Conservation (phyloP, 2,797 vertebrate species). For the Carcharodon carcharias region DNA sequence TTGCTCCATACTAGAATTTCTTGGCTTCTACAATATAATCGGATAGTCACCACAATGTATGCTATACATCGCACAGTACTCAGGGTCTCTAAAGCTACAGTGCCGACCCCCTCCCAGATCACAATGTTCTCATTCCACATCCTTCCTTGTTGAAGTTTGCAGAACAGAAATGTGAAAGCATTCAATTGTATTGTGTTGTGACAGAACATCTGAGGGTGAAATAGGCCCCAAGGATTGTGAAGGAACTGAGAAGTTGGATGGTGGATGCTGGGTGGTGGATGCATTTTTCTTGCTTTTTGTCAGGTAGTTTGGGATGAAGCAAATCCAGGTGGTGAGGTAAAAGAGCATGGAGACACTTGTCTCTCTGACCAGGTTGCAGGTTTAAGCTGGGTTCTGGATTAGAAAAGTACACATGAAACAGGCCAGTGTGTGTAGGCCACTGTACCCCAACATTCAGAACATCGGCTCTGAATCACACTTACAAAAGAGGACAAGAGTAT, state of each 20-base stretch:
- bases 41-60: neutral
- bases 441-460: conserved; percentile 1
- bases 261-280: too few species aligned
- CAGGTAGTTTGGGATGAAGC: neutral
- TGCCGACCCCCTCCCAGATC: neutral
- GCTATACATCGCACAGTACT: neutral
- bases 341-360: neutral
- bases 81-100: neutral
- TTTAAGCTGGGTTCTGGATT: neutral
- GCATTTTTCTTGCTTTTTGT: neutral
- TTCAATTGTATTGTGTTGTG: neutral
- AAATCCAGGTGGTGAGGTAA: neutral
- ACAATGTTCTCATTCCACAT: neutral
- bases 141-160: neutral
- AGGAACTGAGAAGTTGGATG: neutral
- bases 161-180: neutral
- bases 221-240: neutral
- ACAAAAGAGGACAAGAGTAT: neutral
- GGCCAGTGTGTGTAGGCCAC: neutral
- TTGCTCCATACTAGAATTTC: neutral
- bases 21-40: neutral
- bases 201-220: conserved; percentile 15
- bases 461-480: neutral
- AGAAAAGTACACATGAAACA: conserved; percentile 28
- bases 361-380: neutral